These are phyloP conservation scores for Plebejus melissa DNA, from an alignment of 2,888 invertebrate species.

Conservation along the genomic window DNA sequence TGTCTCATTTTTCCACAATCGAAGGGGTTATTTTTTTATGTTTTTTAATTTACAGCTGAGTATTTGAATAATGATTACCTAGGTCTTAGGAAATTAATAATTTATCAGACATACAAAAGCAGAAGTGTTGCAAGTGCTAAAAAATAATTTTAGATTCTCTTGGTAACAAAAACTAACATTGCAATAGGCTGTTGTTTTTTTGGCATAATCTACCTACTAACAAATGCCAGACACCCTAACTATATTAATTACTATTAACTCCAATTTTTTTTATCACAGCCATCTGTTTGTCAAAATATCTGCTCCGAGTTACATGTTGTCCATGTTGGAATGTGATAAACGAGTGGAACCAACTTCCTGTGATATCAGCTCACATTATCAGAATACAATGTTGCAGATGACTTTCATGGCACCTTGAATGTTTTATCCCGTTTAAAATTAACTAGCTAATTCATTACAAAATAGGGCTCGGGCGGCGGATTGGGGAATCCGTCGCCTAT, in stretches of 20 bases:
- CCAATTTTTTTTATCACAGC: slow-evolving; percentile 18
- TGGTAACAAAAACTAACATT: not conserved
- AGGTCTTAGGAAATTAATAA: too few relatives aligned
- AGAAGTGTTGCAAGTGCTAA: too few relatives aligned
- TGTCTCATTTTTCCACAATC: too few relatives aligned
- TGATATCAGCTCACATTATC: slow-evolving; percentile 47
- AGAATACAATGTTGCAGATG: slow-evolving; percentile 20
- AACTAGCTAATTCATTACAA: too few relatives aligned
- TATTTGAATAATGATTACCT: too few relatives aligned
- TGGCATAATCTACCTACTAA: not conserved
- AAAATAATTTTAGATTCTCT: not conserved
- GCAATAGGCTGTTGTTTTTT: not conserved
- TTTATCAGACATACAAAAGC: too few relatives aligned
- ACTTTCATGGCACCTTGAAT: not conserved
- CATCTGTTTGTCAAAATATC: slow-evolving; percentile 34
- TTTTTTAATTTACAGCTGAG: too few relatives aligned
- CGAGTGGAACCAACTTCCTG: slow-evolving; percentile 55
- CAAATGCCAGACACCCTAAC: not conserved
- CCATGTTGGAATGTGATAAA: slow-evolving; percentile 54
- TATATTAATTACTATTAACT: not conserved
- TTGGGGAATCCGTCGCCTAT: too few relatives aligned
- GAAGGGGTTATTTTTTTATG: too few relatives aligned
- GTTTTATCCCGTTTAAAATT: not conserved
- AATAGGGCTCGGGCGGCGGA: too few relatives aligned
- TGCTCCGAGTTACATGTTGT: slow-evolving; percentile 28